These are phyloP conservation scores for Bombus affinis DNA, from an alignment of 1,140 invertebrate genomes.

Conservation along the genomic window DNA sequence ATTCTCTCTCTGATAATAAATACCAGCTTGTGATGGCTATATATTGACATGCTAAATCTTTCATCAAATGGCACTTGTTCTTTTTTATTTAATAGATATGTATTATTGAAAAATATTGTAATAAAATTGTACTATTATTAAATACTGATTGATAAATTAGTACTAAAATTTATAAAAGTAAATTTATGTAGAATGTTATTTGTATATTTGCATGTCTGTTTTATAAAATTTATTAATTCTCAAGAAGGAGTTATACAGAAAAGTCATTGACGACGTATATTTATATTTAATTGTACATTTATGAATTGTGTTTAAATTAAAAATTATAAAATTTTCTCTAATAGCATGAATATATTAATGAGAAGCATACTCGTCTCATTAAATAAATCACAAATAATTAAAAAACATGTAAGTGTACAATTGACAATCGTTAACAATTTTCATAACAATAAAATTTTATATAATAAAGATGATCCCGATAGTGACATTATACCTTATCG, in stretches of 20 bases:
- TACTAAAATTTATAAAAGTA: background rate
- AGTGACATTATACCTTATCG: conserved; percentile 23
- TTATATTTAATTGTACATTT: background rate
- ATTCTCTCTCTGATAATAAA: too few relatives aligned
- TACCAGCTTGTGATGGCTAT: too few relatives aligned
- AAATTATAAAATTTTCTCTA: background rate
- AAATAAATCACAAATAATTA: background rate
- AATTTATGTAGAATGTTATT: background rate
- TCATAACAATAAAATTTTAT: conserved; percentile 6
- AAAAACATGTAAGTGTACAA: background rate
- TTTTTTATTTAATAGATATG: too few relatives aligned
- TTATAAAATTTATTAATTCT: too few relatives aligned
- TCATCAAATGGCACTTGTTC: too few relatives aligned
- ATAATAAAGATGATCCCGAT: background rate
- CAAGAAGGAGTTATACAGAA: background rate
- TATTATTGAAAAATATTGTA: too few relatives aligned
- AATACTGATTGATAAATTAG: background rate
- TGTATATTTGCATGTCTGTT: background rate
- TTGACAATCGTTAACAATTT: conserved; percentile 17
- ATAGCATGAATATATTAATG: conserved; percentile 21
- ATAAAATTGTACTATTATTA: too few relatives aligned
- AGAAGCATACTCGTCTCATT: background rate
- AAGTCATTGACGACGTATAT: background rate
- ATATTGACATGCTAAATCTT: too few relatives aligned
- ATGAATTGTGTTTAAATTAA: background rate